phyloP scores from a whole-genome alignment of 2,888 invertebrate genomes.

The Schizaphis graminum region DNA sequence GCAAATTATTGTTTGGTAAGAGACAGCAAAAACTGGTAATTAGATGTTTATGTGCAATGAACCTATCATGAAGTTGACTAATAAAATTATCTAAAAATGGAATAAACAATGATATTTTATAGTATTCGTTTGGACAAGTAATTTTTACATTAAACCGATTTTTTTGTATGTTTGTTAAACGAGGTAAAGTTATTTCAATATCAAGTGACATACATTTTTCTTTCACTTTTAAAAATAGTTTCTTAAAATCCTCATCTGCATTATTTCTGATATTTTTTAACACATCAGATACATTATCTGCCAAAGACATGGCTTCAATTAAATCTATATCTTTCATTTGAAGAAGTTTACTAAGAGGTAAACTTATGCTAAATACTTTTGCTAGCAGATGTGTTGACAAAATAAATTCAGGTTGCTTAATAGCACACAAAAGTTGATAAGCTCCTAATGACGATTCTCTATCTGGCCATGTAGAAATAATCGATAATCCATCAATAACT shows the following conservation, averaged over 20 bases:
- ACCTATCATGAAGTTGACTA: background rate
- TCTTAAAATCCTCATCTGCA: slow-evolving; percentile 66
- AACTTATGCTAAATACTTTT: slow-evolving; percentile 28
- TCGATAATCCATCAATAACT: slow-evolving; percentile 40
- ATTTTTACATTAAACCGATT: background rate
- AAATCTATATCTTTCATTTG: background rate
- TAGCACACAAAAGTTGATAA: slow-evolving; percentile 12
- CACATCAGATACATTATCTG: slow-evolving; percentile 18
- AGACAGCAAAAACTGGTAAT: background rate
- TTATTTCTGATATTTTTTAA: slow-evolving; percentile 50
- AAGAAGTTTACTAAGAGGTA: slow-evolving; percentile 12
- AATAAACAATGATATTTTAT: too few species aligned
- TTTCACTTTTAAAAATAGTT: background rate
- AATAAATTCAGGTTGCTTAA: background rate
- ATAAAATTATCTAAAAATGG: background rate
- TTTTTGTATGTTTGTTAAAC: background rate
- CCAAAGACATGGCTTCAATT: background rate
- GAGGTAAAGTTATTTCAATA: background rate
- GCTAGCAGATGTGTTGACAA: background rate
- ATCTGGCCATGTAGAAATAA: slow-evolving; percentile 48
- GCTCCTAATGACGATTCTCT: slow-evolving; percentile 54
- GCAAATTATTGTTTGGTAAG: background rate
- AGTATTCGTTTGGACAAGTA: too few species aligned
- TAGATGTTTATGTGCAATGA: background rate
- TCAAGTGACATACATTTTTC: background rate